Evolutionary conservation across 1,140 invertebrate species (phyloP).

Genomic region (Ostrea denselamellosa): DNA sequence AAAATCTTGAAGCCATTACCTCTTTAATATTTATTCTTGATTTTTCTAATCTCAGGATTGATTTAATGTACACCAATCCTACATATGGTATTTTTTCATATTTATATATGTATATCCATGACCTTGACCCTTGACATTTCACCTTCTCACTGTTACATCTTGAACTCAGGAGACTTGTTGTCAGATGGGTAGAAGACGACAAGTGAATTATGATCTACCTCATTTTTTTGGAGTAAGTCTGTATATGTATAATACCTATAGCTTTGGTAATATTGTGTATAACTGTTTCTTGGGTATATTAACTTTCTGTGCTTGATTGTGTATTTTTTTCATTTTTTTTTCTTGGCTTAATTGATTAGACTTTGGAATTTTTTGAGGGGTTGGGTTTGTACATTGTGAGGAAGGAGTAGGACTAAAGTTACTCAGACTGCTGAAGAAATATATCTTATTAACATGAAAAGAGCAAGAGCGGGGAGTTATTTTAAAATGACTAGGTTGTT

Average conservation of each 20-base stretch:
- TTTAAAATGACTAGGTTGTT: neutral
- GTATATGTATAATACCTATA: slow-evolving; percentile 20
- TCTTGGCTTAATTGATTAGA: neutral
- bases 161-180: slow-evolving; percentile 25
- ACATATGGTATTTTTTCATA: slow-evolving; percentile 33
- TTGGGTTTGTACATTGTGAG: neutral
- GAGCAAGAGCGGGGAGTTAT: neutral
- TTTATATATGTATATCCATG: too few relatives aligned
- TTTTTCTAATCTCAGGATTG: slow-evolving; percentile 39
- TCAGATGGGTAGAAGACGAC: slow-evolving; percentile 26
- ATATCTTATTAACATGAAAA: neutral
- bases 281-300: slow-evolving; percentile 15
- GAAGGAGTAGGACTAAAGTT: neutral
- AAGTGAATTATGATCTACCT: slow-evolving; percentile 38
- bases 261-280: slow-evolving; percentile 28
- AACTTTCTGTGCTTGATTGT: slow-evolving; percentile 30
- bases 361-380: neutral
- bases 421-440: slow-evolving; percentile 1
- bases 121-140: slow-evolving; percentile 32
- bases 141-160: slow-evolving; percentile 31
- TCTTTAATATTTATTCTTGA: slow-evolving; percentile 28
- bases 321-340: neutral
- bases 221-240: slow-evolving; percentile 29
- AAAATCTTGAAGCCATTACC: neutral
- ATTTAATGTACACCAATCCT: neutral